phyloP scores from a whole-genome alignment of 1,140 invertebrate genomes.

The Drosophila melanica region DNA sequence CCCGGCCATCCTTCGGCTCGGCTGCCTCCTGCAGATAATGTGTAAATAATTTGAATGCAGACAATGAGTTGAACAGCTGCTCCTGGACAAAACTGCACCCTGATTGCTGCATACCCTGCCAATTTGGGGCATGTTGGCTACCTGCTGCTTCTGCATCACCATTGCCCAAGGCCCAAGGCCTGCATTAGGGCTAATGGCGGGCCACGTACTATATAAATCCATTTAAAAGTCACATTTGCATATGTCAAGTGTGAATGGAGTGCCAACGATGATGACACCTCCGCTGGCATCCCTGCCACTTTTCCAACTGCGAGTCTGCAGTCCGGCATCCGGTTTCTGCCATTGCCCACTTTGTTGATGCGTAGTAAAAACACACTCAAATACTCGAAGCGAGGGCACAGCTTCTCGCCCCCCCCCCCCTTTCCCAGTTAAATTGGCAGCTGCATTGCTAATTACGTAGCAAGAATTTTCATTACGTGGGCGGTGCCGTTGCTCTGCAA shows the following conservation, averaged over 20 bases:
- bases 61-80: conserved; percentile 3
- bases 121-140: background rate
- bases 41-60: conserved; percentile 67
- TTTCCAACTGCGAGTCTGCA: background rate
- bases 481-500: conserved; percentile 2
- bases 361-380: conserved; percentile 52
- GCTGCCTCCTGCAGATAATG: conserved; percentile 56
- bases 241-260: conserved; percentile 52
- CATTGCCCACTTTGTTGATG: conserved; percentile 44
- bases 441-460: conserved; percentile 58
- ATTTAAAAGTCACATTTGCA: conserved; percentile 53
- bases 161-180: conserved; percentile 15
- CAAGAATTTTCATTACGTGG: conserved; percentile 58
- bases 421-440: background rate
- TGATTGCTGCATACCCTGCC: conserved; percentile 1
- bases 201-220: conserved; percentile 42
- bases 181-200: conserved; percentile 32
- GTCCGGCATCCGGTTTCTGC: conserved; percentile 7
- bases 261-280: conserved; percentile 26
- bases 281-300: conserved; percentile 1
- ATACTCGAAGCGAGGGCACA: conserved; percentile 34
- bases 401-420: background rate
- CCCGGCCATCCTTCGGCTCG: conserved; percentile 12
- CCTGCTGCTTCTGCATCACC: conserved; percentile 4
- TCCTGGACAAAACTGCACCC: background rate